Evolutionary conservation across 2,113 vertebrate genomes (phyloP).

Genomic region (Marcusenius ussheri): DNA sequence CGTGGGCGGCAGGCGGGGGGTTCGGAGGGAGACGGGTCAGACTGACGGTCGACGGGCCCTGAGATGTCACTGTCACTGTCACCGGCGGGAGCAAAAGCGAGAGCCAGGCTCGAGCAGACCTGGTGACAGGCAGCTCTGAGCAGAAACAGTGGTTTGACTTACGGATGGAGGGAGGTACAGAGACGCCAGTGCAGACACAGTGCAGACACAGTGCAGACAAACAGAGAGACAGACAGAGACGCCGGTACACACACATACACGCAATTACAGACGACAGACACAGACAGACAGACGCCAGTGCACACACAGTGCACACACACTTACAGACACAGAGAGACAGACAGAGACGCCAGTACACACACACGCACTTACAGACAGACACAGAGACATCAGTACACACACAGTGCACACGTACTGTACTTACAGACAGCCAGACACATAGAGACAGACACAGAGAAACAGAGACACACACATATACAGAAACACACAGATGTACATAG

Average conservation of each 20-base stretch:
- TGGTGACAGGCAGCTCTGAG: not conserved
- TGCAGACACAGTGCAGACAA: not conserved
- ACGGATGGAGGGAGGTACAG: not conserved
- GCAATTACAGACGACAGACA: no score
- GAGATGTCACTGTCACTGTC: not conserved
- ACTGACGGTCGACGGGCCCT: not conserved
- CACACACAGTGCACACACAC: no score
- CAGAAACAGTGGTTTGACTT: not conserved
- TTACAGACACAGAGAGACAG: not conserved
- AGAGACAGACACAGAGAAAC: not conserved
- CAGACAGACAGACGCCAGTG: no score
- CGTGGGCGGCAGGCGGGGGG: not conserved
- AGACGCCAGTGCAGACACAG: not conserved
- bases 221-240: not conserved
- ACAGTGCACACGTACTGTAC: not conserved
- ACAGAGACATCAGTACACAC: not conserved
- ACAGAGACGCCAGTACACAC: not conserved
- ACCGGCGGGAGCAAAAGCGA: not conserved
- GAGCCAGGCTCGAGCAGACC: not conserved
- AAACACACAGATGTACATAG: not conserved
- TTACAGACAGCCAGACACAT: not conserved
- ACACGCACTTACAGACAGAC: not conserved
- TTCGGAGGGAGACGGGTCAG: not conserved
- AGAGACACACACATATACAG: conserved; percentile 17
- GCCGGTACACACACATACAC: not conserved